Conservation (phyloP, 2,797 vertebrate genomes). For the Remorina albescens region DNA sequence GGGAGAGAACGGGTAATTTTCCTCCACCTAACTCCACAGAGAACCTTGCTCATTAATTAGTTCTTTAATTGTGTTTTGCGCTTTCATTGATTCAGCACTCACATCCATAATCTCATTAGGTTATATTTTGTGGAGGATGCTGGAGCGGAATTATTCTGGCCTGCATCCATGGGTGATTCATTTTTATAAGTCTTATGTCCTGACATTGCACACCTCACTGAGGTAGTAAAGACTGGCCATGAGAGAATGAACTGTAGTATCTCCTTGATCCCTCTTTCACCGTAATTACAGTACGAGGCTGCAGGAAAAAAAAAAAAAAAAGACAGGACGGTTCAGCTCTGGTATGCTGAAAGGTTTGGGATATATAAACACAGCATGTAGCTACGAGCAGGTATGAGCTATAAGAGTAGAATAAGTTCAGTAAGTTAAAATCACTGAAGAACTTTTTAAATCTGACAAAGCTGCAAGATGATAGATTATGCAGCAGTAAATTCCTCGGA, state of each 20-base stretch:
- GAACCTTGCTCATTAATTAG: constrained; percentile 65
- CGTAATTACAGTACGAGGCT: constrained; percentile 52
- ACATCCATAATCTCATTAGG: constrained; percentile 74
- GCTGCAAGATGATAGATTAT: neutral
- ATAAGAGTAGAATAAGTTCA: constrained; percentile 7
- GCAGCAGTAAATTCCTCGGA: neutral
- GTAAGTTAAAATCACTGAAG: constrained; percentile 24
- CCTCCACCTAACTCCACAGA: constrained; percentile 58
- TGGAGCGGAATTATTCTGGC: constrained; percentile 67
- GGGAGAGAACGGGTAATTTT: constrained; percentile 57
- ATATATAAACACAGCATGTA: constrained; percentile 32
- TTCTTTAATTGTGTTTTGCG: constrained; percentile 78
- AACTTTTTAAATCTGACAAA: neutral
- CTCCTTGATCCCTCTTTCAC: constrained; percentile 29
- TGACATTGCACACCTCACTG: constrained; percentile 53
- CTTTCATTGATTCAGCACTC: constrained; percentile 69
- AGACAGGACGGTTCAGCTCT: constrained; percentile 18
- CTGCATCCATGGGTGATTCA: constrained; percentile 59
- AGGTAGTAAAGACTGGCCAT: constrained; percentile 65
- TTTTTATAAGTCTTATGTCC: constrained; percentile 71
- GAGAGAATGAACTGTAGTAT: constrained; percentile 41
- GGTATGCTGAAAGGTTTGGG: constrained; percentile 10
- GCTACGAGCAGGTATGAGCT: constrained; percentile 22
- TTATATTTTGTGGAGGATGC: constrained; percentile 74
- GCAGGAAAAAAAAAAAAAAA: constrained; percentile 32